Evolutionary conservation across 1,140 invertebrate species (phyloP).

Genomic region (Drosophila lacertosa): DNA sequence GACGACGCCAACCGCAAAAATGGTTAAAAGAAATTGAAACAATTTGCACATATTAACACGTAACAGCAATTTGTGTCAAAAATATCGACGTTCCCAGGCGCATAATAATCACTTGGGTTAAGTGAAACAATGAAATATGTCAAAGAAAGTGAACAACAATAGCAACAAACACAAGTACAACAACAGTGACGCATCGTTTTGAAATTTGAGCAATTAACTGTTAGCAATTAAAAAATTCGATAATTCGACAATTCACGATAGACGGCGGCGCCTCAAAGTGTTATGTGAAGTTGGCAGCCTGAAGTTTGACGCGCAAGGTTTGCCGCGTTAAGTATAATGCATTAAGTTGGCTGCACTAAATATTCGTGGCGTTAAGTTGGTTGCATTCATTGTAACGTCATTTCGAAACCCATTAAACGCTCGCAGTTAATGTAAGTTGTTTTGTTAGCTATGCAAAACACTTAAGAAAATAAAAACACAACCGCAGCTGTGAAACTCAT

Average conservation of each 20-base stretch:
- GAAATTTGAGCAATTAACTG: conserved; percentile 51
- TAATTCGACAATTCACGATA: conserved; percentile 10
- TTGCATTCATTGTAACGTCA: background rate
- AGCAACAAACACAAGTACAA: conserved; percentile 14
- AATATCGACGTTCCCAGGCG: conserved; percentile 41
- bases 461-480: background rate
- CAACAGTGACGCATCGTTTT: conserved; percentile 8
- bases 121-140: conserved; percentile 24
- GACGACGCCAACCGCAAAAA: too few species aligned
- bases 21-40: conserved; percentile 40
- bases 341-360: background rate
- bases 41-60: conserved; percentile 65
- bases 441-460: conserved; percentile 4
- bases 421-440: background rate
- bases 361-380: background rate
- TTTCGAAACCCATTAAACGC: background rate
- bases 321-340: background rate
- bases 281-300: conserved; percentile 7
- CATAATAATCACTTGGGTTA: conserved; percentile 45
- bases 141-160: conserved; percentile 55
- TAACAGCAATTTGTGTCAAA: conserved; percentile 68
- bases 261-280: conserved; percentile 6
- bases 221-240: conserved; percentile 7
- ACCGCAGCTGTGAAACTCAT: conserved; percentile 13
- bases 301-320: background rate